Conservation (phyloP, 2,888 invertebrate genomes). For the Oxycera nigricornis region DNA sequence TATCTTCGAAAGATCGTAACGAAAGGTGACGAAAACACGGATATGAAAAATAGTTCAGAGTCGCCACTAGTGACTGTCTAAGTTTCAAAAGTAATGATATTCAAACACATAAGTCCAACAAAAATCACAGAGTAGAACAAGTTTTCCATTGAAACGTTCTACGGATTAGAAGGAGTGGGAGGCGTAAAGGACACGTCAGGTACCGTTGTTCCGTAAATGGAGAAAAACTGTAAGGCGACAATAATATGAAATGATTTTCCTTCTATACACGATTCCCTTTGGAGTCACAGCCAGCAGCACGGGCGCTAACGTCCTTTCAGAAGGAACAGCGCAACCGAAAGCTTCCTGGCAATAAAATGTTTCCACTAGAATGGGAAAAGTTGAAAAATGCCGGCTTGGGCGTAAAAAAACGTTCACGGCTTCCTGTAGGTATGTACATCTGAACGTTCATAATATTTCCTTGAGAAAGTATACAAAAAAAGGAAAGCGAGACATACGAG, state of each 20-base stretch:
- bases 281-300: constrained; percentile 3
- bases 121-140: constrained; percentile 35
- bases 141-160: constrained; percentile 1
- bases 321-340: constrained; percentile 21
- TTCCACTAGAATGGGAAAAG: constrained; percentile 32
- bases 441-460: background rate
- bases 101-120: constrained; percentile 35
- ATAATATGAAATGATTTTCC: constrained; percentile 40
- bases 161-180: constrained; percentile 12
- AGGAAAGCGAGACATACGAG: background rate
- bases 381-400: background rate
- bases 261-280: constrained; percentile 34
- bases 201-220: constrained; percentile 29
- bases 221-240: constrained; percentile 38
- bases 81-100: constrained; percentile 26
- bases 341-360: constrained; percentile 38
- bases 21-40: background rate
- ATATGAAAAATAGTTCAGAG: background rate
- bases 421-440: background rate
- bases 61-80: background rate
- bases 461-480: constrained; percentile 13
- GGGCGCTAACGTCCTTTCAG: background rate
- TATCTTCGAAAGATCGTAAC: too few relatives aligned
- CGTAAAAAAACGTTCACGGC: background rate
- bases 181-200: background rate